phyloP scores from a whole-genome alignment of 2,888 invertebrate species.

The Lycia hirtaria region DNA sequence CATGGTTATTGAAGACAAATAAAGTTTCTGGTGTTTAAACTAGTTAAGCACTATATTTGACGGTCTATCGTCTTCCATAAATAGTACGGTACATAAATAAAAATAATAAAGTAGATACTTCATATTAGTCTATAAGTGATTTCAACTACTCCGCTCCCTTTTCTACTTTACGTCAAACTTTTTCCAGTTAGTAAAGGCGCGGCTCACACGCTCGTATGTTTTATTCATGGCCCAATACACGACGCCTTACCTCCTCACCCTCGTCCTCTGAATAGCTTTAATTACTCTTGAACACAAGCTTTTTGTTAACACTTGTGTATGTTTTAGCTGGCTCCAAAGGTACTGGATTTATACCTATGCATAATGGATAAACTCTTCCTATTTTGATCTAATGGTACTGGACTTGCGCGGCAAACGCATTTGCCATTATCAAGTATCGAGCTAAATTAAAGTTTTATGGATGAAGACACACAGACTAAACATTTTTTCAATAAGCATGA shows the following conservation, averaged over 20 bases:
- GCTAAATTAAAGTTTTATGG: too few species aligned
- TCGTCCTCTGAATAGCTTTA: conserved; percentile 60
- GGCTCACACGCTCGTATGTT: conserved; percentile 62
- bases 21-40: too few species aligned
- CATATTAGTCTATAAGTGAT: too few species aligned
- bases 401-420: neutral
- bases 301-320: conserved; percentile 48
- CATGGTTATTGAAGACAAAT: too few species aligned
- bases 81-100: too few species aligned
- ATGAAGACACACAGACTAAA: too few species aligned
- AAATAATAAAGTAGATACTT: too few species aligned
- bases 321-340: conserved; percentile 31
- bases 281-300: conserved; percentile 60
- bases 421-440: too few species aligned
- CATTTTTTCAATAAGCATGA: too few species aligned
- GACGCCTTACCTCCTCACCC: conserved; percentile 56
- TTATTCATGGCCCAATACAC: conserved; percentile 65
- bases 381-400: neutral
- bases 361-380: conserved; percentile 28
- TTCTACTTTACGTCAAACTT: conserved; percentile 41
- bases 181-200: conserved; percentile 49
- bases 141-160: neutral
- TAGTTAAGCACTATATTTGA: too few species aligned
- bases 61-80: too few species aligned
- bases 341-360: conserved; percentile 32